phyloP scores from a whole-genome alignment of 2,888 invertebrate genomes.

The Drosophila siamana region DNA sequence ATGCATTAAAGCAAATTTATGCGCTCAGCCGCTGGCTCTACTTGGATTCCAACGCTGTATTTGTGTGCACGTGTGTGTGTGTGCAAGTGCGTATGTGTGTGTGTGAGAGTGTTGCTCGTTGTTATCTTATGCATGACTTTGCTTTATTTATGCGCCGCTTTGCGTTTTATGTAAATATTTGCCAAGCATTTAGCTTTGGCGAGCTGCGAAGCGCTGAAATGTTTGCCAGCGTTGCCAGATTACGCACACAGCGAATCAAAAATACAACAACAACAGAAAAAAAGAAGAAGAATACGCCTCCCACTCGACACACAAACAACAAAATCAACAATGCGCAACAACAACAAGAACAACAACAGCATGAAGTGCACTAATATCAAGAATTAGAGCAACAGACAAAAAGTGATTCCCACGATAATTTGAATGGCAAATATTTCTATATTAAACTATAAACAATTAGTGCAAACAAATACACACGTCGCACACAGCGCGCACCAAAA shows the following conservation, averaged over 20 bases:
- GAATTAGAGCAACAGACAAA: constrained; percentile 49
- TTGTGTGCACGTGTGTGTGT: constrained; percentile 3
- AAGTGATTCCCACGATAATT: constrained; percentile 73
- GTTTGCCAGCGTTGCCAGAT: constrained; percentile 44
- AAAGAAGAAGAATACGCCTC: background rate
- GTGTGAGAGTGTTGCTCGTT: constrained; percentile 17
- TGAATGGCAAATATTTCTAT: constrained; percentile 76
- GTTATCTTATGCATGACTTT: constrained; percentile 66
- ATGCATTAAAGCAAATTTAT: background rate
- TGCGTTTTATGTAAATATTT: constrained; percentile 73
- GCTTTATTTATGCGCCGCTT: constrained; percentile 61
- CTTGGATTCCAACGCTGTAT: constrained; percentile 6
- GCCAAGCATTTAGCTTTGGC: constrained; percentile 71
- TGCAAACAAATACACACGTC: constrained; percentile 66
- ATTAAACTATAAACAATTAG: constrained; percentile 79
- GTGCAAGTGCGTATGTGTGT: constrained; percentile 12
- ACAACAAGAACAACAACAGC: constrained; percentile 36
- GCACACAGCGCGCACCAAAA: constrained; percentile 23
- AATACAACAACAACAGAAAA: background rate
- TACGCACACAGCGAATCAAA: constrained; percentile 39
- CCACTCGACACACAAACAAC: constrained; percentile 12
- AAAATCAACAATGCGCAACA: constrained; percentile 39
- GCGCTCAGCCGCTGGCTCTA: constrained; percentile 4
- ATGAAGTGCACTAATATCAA: constrained; percentile 39
- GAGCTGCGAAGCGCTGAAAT: constrained; percentile 18